Evolutionary conservation across 2,113 vertebrate genomes (phyloP), one percentile per base, ranked within the genome.

Genomic region (Eptesicus fuscus): DNA sequence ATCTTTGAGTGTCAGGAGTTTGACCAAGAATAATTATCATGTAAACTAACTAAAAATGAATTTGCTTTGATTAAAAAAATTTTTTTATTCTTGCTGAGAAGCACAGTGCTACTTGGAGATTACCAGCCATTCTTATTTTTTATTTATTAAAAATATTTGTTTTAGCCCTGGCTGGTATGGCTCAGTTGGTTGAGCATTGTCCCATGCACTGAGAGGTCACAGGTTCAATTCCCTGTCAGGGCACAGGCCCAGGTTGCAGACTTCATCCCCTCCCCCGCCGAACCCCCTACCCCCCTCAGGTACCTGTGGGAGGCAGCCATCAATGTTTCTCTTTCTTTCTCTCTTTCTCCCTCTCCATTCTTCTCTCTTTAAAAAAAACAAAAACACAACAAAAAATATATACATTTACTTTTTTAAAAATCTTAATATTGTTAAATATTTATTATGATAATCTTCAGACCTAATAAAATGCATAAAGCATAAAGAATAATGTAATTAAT

Each of bases 371-470:
- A 59, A 59, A 25, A 23, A 22, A 56, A 22, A 56, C 8, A 59
- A 9, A 3, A 9, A 59, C 37, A 4, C 37, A 37, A 37, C 22
- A 25, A 9, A 25, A 23, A 56, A 56, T 56, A 56, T 11, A 59
- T 59, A 59, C 20, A 59, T 25, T 25, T 59, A 59, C 9, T 59
- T 59, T 53, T 59, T 0, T 1, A 71, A 89, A 65, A 92, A 69
- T 76, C 4, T 32, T 49, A 88, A 49, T 49, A 44, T 83, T 20
- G 28, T 49, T 73, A 88, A 70, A 42, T 51, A 51, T 87, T 86
- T 47, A 37, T 61, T 82, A 53, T n/a, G n/a, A 82, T 89, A 90
- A n/a, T 82, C 25, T 93, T 93, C 25, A 96, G 80, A 87, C 9
- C 7, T 83, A 85, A 82, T 59, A 63, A 90, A 95, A 47, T 92